Base-by-base conservation (phyloP, 2,888 invertebrate genomes). In the Gisinianus flammeolus region DNA sequence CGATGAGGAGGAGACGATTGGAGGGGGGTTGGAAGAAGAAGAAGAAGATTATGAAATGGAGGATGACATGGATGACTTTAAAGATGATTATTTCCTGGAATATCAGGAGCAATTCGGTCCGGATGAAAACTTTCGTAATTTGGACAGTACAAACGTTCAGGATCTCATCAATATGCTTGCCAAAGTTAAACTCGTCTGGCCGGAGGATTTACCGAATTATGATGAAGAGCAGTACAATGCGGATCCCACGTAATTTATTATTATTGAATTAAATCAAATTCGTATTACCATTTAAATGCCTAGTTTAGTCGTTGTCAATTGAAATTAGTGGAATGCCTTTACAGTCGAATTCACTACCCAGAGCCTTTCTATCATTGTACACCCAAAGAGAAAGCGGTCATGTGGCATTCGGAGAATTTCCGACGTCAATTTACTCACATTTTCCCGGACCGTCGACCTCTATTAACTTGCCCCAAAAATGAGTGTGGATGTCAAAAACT, bases 401-500 rank as follows among this genome's bases (percentile, higher is more conserved):
- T 94, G 66, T 89, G 93, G 74, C 92, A 93, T 85, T 91, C 93
- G 44, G 44, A 44, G 6, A 94, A 93, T 86, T 94, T 94, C 86
- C 90, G 94, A 22, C 89, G 90, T 72, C 94, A 94, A 85, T 93
- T 90, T 87, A 87, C 88, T 76, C 87, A 89, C 75, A 88, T 89
- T 70, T 91, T 89, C 86, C 89, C 89, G 0, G 86, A 90, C 33
- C 89, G 93, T 71, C 91, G 91, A 81, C 92, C 93, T 0, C 85
- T 93, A 75, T 88, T 94, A 62, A 86, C 94, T 75, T 93, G 92
- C 72, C 89, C 91, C 64, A 91, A 91, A 72, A 94, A 94, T 86
- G 94, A 94, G 87, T 93, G 92, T 85, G 84, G 80, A 19, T 78
- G 73, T 30, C 84, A 84, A 72, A 84, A 84, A 62, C 35, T 84